Base-by-base conservation (phyloP, 2,113 vertebrate genomes). In the Potamarius usumacintae region DNA sequence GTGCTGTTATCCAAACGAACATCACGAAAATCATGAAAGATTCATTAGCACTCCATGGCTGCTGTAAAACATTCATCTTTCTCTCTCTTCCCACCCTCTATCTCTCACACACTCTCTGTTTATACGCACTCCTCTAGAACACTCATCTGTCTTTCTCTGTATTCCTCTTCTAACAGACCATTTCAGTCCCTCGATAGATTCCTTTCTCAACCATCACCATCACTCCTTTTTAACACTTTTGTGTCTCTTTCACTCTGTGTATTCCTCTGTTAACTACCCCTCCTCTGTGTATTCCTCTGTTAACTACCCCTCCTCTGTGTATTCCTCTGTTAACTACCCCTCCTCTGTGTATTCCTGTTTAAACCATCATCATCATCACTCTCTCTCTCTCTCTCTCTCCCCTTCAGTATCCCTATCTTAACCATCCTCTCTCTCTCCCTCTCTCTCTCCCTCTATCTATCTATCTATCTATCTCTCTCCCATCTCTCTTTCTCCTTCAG, bases 41-140 rank as follows among this genome's bases (percentile, higher is more conserved):
- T 82, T 82, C 55, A 87, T 82, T 60, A 87, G 63, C 5, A 10
- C 62, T 76, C 60, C 52, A 69, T 78, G 25, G 76, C 12, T 17
- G 52, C 14, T 57, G 15, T 57, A 58, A 80, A 57, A 30, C 77
- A 80, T 27, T 48, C 58, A 58, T 80, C 85, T 76, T 34, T 83
- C 74, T 42, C 60, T 42, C 81, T 67, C 77, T 76, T 27, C 58
- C 5, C 58, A 7, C 7, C 8, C 17, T 25, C 48, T 25, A 22
- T 53, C 10, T 53, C 17, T 27, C 9, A 7, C 82, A 15, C 78
- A 65, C 84, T 63, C 87, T 83, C 84, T 42, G 42, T 42, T 42
- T 42, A 42, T 78, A 30, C 17, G 69, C 18, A 5, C 25, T 30
- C 1, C 67, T 85, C 74, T 67, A 58, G 18, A 55, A 55, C 86